These are phyloP conservation scores for Drosophila phalerata DNA, from an alignment of 2,888 invertebrate genomes.

Conservation along the genomic window DNA sequence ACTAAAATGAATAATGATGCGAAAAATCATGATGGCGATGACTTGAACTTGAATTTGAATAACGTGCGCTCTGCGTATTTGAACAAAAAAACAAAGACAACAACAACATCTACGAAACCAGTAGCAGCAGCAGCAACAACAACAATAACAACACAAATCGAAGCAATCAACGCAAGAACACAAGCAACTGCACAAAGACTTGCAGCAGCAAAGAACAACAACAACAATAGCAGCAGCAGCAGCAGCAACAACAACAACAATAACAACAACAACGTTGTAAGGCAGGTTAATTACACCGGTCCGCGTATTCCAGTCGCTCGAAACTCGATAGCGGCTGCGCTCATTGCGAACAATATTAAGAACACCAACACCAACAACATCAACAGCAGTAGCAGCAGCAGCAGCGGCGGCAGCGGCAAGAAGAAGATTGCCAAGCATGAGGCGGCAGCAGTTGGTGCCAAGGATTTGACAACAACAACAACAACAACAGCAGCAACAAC, in stretches of 20 bases:
- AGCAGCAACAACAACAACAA: slow-evolving; percentile 50
- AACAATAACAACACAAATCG: slow-evolving; percentile 52
- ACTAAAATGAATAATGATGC: slow-evolving; percentile 84
- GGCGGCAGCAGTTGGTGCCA: slow-evolving; percentile 36
- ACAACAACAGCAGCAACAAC: slow-evolving; percentile 40
- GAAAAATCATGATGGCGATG: slow-evolving; percentile 83
- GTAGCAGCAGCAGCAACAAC: slow-evolving; percentile 20
- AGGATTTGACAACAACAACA: slow-evolving; percentile 62
- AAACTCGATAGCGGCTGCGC: slow-evolving; percentile 69
- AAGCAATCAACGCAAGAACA: slow-evolving; percentile 55
- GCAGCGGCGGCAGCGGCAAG: slow-evolving; percentile 31
- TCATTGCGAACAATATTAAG: slow-evolving; percentile 70
- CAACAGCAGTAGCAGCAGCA: slow-evolving; percentile 31
- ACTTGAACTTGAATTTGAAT: slow-evolving; percentile 77
- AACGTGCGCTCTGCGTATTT: slow-evolving; percentile 76
- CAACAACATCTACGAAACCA: slow-evolving; percentile 49
- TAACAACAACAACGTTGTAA: slow-evolving; percentile 59
- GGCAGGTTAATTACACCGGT: slow-evolving; percentile 65
- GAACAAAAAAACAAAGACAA: slow-evolving; percentile 65
- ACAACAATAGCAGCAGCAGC: slow-evolving; percentile 23
- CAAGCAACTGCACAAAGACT: slow-evolving; percentile 49
- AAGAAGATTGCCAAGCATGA: slow-evolving; percentile 61
- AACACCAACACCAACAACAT: slow-evolving; percentile 40
- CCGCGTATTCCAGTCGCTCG: slow-evolving; percentile 66
- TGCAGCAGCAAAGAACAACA: slow-evolving; percentile 13